Conservation (phyloP, 2,113 vertebrate species). For the Bettongia penicillata region DNA sequence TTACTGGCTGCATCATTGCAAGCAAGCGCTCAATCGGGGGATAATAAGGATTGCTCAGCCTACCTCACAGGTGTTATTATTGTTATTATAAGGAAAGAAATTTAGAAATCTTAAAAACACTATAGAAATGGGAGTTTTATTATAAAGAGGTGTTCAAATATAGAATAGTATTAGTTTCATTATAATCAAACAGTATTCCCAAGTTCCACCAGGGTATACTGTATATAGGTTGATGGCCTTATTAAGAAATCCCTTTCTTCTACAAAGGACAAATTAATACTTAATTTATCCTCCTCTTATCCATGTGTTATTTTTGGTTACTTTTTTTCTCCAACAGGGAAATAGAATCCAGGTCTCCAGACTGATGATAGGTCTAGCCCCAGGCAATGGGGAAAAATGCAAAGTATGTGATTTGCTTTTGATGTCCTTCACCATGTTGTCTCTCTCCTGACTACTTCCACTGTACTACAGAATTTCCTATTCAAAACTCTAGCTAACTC, state of each 20-base stretch:
- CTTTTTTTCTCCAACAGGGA: not conserved
- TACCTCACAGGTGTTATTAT: not conserved
- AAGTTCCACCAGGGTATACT: not conserved
- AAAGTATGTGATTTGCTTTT: not conserved
- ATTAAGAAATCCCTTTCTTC: not conserved
- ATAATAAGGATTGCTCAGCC: not conserved
- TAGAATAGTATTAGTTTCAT: not conserved
- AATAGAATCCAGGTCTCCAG: not conserved
- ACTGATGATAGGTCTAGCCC: not conserved
- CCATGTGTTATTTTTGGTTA: not conserved
- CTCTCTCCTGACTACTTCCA: not conserved
- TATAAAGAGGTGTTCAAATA: not conserved
- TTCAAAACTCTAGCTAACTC: not conserved
- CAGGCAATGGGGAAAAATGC: not conserved
- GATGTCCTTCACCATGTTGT: not conserved
- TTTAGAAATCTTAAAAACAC: not conserved
- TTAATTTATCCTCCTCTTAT: not conserved
- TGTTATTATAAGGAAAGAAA: not conserved
- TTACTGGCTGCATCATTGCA: not conserved
- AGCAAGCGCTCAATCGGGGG: not conserved
- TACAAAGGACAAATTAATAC: not conserved
- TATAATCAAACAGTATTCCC: not conserved
- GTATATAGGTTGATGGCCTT: not conserved
- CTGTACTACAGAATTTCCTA: not conserved
- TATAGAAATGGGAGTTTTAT: not conserved